Percentiles rank a stretch among this genome's conserved stretches.
These are phyloP conservation scores for Ephydatia muelleri DNA, from an alignment of 37 sponge, comb jelly and placozoan genomes.

Conservation along the genomic window DNA sequence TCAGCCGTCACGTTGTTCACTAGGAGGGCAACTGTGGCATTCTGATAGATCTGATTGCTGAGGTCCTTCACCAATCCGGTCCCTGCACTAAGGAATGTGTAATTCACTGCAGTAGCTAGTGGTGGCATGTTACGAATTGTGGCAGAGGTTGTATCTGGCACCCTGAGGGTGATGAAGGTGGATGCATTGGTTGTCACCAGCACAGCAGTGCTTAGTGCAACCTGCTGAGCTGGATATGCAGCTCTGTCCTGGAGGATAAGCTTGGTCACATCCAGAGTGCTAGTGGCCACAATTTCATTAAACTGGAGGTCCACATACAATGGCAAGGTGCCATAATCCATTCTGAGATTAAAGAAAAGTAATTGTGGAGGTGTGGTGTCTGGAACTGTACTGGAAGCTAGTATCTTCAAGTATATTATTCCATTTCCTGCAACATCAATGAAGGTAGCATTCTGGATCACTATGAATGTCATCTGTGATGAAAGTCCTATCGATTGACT, in stretches of 20 bases:
- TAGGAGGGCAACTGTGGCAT: conserved; percentile 29
- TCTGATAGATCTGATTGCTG: conserved; percentile 28
- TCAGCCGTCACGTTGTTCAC: conserved; percentile 72
- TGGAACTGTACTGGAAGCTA: conserved; percentile 6
- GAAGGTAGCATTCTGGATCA: conserved; percentile 40
- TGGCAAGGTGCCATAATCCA: conserved; percentile 77
- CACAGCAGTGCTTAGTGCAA: conserved; percentile 20
- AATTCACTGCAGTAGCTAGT: conserved; percentile 52
- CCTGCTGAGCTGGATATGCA: neutral
- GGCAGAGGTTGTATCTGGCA: conserved; percentile 21
- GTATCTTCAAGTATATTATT: neutral
- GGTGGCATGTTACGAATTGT: conserved; percentile 51
- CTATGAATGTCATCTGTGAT: conserved; percentile 63
- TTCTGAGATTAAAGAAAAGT: conserved; percentile 74
- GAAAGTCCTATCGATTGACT: conserved; percentile 50
- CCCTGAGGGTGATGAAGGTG: conserved; percentile 36
- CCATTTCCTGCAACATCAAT: conserved; percentile 71
- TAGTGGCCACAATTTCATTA: conserved; percentile 72
- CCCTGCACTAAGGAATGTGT: conserved; percentile 55
- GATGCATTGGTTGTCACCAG: conserved; percentile 18
- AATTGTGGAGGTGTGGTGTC: conserved; percentile 77
- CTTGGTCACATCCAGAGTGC: conserved; percentile 23
- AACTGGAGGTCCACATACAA: conserved; percentile 73
- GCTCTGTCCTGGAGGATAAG: conserved; percentile 43
- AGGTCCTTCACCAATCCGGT: conserved; percentile 54